A percentile compares a stretch with the other conserved stretches of the same genome.
Evolutionary conservation across 1,140 invertebrate species (phyloP).

Genomic region (Megalonaias nervosa): DNA sequence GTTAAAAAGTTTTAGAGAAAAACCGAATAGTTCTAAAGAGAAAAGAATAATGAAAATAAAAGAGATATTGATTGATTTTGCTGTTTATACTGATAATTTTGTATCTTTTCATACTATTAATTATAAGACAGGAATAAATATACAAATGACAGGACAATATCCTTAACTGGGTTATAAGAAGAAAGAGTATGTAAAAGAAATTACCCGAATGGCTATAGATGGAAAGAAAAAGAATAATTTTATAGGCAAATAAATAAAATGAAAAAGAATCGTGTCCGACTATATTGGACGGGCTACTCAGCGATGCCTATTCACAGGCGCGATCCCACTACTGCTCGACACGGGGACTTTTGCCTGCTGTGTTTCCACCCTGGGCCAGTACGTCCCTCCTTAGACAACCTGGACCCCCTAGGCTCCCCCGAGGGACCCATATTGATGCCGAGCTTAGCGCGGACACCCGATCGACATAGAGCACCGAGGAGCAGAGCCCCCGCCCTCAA

Average conservation of each 20-base stretch:
- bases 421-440: conserved; percentile 88
- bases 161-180: too few relatives aligned
- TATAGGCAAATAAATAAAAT: conserved; percentile 15
- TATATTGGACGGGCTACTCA: conserved; percentile 88
- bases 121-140: too few relatives aligned
- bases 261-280: conserved; percentile 85
- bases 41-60: too few relatives aligned
- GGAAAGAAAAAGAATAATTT: not conserved
- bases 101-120: too few relatives aligned
- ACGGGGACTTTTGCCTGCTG: conserved; percentile 97
- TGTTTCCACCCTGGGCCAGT: conserved; percentile 97
- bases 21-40: too few relatives aligned
- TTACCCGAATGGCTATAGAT: fast-evolving
- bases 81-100: too few relatives aligned
- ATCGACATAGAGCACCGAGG: conserved; percentile 71
- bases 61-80: too few relatives aligned
- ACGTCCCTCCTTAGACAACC: conserved; percentile 92
- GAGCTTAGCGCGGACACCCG: conserved; percentile 79
- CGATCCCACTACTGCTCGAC: conserved; percentile 97
- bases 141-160: too few relatives aligned
- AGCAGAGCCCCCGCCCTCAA: conserved; percentile 83
- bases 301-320: conserved; percentile 91
- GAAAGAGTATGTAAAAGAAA: too few relatives aligned
- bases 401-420: conserved; percentile 72
- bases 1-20: too few relatives aligned